Conservation (phyloP, 2,113 vertebrate genomes). For the Colius striatus region DNA sequence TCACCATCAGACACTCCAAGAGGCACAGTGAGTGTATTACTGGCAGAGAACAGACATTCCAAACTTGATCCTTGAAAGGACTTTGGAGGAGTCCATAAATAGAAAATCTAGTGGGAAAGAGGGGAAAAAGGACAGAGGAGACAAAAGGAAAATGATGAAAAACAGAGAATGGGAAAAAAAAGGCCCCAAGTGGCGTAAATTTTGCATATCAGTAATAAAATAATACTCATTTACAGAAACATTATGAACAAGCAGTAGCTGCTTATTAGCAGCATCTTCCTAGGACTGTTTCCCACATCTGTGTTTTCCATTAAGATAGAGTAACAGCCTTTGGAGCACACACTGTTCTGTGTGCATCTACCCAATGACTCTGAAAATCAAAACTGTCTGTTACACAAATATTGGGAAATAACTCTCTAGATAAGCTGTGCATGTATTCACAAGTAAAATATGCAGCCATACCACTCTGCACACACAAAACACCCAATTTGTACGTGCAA, state of each 20-base stretch:
- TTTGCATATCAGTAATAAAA: background rate
- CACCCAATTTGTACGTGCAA: background rate
- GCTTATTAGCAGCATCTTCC: background rate
- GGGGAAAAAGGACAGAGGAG: background rate
- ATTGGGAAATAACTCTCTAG: background rate
- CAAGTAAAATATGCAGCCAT: conserved; percentile 1
- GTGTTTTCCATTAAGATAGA: background rate
- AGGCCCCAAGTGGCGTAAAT: background rate
- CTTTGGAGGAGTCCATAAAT: background rate
- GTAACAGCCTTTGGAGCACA: background rate
- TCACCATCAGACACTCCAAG: background rate
- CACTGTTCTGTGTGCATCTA: background rate
- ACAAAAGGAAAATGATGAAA: background rate
- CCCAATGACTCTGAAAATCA: background rate
- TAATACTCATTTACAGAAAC: background rate
- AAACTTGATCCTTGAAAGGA: background rate
- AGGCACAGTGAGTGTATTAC: rapidly evolving
- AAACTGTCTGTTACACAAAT: conserved; percentile 11
- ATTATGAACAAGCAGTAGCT: background rate
- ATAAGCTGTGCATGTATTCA: background rate
- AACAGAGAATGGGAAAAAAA: background rate
- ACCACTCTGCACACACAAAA: background rate
- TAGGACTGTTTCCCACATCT: background rate
- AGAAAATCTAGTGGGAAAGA: background rate
- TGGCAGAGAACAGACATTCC: background rate